Conservation (phyloP, 2,888 invertebrate species). For the Nomada fabriciana region DNA sequence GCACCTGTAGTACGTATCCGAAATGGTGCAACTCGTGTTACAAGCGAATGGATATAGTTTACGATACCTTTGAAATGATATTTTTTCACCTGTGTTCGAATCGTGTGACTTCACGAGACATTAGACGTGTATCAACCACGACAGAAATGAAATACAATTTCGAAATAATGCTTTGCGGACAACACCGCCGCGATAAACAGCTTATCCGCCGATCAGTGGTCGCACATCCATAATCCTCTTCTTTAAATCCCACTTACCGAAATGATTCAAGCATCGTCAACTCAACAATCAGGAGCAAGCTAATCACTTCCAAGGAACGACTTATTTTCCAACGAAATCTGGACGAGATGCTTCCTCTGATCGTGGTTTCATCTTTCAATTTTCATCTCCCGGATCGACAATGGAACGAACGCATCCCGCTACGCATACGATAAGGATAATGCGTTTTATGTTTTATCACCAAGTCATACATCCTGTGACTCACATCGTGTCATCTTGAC, state of each 20-base stretch:
- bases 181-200: too few species aligned
- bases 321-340: background rate
- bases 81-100: background rate
- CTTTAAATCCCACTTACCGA: too few species aligned
- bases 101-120: too few species aligned
- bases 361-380: conserved; percentile 22
- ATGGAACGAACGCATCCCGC: conserved; percentile 37
- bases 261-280: too few species aligned
- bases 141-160: too few species aligned
- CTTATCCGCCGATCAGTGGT: too few species aligned
- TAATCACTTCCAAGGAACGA: background rate
- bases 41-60: background rate
- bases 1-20: background rate
- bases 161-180: too few species aligned
- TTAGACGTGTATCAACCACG: too few species aligned
- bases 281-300: too few species aligned
- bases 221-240: too few species aligned
- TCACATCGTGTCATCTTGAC: conserved; percentile 21
- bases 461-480: conserved; percentile 66
- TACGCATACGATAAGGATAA: conserved; percentile 53
- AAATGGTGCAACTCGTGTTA: background rate
- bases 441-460: conserved; percentile 54
- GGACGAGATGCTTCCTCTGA: background rate
- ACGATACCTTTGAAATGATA: background rate
- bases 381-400: background rate